Base-by-base conservation (phyloP, 2,888 invertebrate species). In the Theodoxus fluviatilis region DNA sequence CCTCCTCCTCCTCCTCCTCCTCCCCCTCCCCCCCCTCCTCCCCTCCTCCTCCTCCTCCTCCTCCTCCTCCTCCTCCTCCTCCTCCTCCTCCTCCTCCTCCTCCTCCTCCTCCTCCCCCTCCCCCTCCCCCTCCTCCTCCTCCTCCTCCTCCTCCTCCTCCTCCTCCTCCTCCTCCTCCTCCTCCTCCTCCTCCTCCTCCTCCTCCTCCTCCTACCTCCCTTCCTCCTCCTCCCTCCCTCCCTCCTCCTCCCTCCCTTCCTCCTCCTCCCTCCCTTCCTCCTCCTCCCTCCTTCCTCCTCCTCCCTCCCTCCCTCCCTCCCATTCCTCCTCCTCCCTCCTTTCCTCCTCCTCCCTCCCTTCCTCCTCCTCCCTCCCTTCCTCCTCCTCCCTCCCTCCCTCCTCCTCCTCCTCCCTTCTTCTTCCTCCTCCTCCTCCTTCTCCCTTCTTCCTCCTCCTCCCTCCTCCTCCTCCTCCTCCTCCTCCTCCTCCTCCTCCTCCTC, bases 41-140 rank as follows among this genome's bases (percentile, higher is more conserved):
- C 57, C 67, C 31, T 25, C 31, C 25, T 22, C 3, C 3, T 31
- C 31, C 2, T 57, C 4, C 4, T 2, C 4, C 57, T 57, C 25
- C 3, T 15, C 31, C 12, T 55, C 55, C 22, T 15, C 22, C 55
- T 15, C 22, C 55, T 55, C 55, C 22, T 7, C 31, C 57, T 57
- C 57, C 31, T 31, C 31, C 9, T 57, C 28, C 12, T 31, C n/a
- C n/a, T n/a, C n/a, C 22, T 4, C 52, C 47, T 3, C 18, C 47
- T 47, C 18, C 22, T 2, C 47, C 47, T 47, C 18, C 47, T 47
- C 7, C 38, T 37, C 0, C 38, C 67, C 25, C 37, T 38, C 67
- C 7, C 67, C 40, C 40, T 40, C 68, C 31, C 68, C 18, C 28
- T 40, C 68, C 43, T 40, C 35, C 59, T n/a, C 31, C 37, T 68